Base-by-base conservation (phyloP, 2,797 vertebrate genomes). In the Brachymystax lenok region DNA sequence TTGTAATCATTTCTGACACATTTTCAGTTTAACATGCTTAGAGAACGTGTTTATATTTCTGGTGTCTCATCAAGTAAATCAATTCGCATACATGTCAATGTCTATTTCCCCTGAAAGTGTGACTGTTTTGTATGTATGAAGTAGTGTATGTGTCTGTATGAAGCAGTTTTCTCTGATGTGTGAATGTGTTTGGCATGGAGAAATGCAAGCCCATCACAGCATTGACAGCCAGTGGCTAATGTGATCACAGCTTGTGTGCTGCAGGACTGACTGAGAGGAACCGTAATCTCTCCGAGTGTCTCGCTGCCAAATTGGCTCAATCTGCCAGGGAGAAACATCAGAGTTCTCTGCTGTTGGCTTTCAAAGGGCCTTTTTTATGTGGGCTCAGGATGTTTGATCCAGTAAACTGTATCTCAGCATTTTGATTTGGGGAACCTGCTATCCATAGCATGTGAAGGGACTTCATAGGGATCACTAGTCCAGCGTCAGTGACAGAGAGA, bases 241-340 rank as follows among this genome's bases (percentile, higher is more conserved):
- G 56, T 59, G 72, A 61, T 73, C 72, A 56, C 30, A 35, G 56
- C 35, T 17, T 12, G 21, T 64, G 27, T 14, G 51, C n/a, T 33
- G 80, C 85, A 83, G 83, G 68, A 76, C 76, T 79, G 79, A 87
- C 85, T 71, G 82, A 80, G 81, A 56, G 79, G 83, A 88, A 82
- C 83, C 83, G 81, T 90, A 89, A 93, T 90, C 89, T 88, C 79
- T 73, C 33, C 79, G 76, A 86, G 72, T 88, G 87, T 88, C 84
- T 88, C 79, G 59, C 82, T 90, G 89, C 87, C 90, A 92, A 90
- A 89, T 91, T 88, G 89, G 86, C 83, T 80, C 61, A 30, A 89
- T 89, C 89, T 92, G 85, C 90, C 86, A 90, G 82, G 85, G 88
- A 84, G 80, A 83, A 88, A 89, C 86, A 88, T 90, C 86, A 79